phyloP scores from a whole-genome alignment of 1,140 invertebrate genomes.

The Bicyclus anynana region DNA sequence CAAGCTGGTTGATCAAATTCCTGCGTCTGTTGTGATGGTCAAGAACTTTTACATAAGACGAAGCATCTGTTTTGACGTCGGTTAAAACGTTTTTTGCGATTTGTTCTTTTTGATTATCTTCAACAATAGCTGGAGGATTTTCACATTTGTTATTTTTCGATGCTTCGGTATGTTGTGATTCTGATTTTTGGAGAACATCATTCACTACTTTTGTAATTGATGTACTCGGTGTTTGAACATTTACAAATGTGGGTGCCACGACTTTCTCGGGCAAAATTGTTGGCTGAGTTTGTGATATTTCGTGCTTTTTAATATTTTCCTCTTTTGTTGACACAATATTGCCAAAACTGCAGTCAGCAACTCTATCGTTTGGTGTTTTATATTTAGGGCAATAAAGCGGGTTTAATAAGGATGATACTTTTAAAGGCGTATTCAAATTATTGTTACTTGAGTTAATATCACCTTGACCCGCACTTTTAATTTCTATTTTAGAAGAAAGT shows the following conservation, averaged over 20 bases:
- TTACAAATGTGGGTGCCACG: background rate
- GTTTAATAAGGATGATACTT: conserved; percentile 62
- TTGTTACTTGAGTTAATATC: background rate
- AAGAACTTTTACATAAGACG: conserved; percentile 22
- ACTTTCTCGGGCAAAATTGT: background rate
- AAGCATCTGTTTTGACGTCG: no score
- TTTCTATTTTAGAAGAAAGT: background rate
- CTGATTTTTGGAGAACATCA: background rate
- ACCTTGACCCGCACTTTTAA: background rate
- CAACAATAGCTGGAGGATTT: background rate
- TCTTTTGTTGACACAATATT: conserved; percentile 8
- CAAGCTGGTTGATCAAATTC: conserved; percentile 61
- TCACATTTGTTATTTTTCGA: background rate
- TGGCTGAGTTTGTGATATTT: background rate
- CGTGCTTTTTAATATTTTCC: background rate
- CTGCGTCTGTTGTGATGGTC: conserved; percentile 50
- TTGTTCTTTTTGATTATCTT: conserved; percentile 4
- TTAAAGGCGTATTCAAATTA: conserved; percentile 47
- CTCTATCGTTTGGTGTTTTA: background rate
- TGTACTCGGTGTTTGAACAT: background rate
- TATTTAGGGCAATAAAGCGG: conserved; percentile 43
- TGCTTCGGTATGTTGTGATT: background rate
- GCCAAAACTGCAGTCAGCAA: conserved; percentile 1
- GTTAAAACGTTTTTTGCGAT: no score
- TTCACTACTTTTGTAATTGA: background rate